Evolutionary conservation across 2,888 invertebrate genomes (phyloP), one percentile per base, ranked within the genome.

Genomic region (Heliconius ethilla): DNA sequence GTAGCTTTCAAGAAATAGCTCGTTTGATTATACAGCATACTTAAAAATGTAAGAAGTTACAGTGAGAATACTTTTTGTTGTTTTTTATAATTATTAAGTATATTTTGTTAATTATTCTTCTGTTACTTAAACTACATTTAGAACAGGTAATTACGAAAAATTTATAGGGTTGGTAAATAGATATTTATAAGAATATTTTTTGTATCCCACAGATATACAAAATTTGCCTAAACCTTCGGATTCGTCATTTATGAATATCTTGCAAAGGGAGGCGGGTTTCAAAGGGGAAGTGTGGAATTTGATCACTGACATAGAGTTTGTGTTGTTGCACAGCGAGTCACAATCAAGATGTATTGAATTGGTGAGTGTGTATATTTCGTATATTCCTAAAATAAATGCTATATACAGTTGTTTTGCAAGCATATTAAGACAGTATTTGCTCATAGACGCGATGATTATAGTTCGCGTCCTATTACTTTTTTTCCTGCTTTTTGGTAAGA

Each of bases 271-370:
- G 7, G 94, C 93, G 0, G 93, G 91, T 63, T 94, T 94, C 85
- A 90, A 91, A 0, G 75, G 79, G 1, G 92, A 93, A 3, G 87
- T 92, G 6, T 91, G 90, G 92, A 91, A 92, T 22, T 78, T 91
- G 15, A 86, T 94, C 73, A 86, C 86, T 0, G 94, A 94, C 79
- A 88, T 93, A 13, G 94, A 94, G 83, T 90, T 94, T 82, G 92
- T 93, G 18, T 83, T 94, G 55, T 85, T 94, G 25, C 90, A 91
- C 83, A 93, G 86, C 11, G 90, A 91, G 72, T 87, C 87, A 69
- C 84, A 86, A 25, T 83, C 88, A 9, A 85, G 86, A 33, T 93
- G 93, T 81, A 93, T 94, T 77, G 89, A 92, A 69, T 82, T 94
- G 91, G 94, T 94, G 67, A 88, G 89, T 86, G 45, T 70, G 51